Evolutionary conservation across 2,797 vertebrate species (phyloP).

Genomic region (Falco berigora): DNA sequence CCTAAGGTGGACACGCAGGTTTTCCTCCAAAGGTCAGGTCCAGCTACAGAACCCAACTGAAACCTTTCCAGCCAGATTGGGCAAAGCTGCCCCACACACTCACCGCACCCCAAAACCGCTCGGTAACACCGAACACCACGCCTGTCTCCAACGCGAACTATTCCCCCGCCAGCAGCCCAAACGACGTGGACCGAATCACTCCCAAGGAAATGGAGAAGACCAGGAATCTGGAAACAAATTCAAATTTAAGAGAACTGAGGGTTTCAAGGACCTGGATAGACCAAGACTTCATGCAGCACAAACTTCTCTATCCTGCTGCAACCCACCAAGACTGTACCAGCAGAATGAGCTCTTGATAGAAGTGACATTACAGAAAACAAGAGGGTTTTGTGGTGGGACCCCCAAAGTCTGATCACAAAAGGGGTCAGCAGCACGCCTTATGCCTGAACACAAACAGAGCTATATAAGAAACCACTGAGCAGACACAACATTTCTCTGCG

Average conservation of each 20-base stretch:
- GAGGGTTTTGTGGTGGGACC: neutral
- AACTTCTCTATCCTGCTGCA: neutral
- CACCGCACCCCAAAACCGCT: rapidly evolving
- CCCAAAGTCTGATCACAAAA: neutral
- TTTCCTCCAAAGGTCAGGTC: neutral
- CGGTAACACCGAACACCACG: rapidly evolving
- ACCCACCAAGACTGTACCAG: neutral
- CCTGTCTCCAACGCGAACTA: rapidly evolving
- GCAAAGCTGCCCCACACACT: neutral
- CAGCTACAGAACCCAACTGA: neutral
- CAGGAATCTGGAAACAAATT: neutral
- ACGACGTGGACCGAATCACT: rapidly evolving
- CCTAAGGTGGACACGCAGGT: rapidly evolving
- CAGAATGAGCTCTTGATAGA: neutral
- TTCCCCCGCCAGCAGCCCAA: neutral
- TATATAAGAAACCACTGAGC: rapidly evolving
- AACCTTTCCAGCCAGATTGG: neutral
- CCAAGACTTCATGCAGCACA: neutral
- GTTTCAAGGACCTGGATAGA: no score
- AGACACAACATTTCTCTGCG: rapidly evolving
- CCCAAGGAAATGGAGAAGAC: neutral
- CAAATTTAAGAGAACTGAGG: rapidly evolving
- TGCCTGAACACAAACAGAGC: neutral
- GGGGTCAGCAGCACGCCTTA: neutral
- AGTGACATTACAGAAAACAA: neutral